phyloP scores from a whole-genome alignment of 2,797 vertebrate genomes.

The Sebastes iracundus region DNA sequence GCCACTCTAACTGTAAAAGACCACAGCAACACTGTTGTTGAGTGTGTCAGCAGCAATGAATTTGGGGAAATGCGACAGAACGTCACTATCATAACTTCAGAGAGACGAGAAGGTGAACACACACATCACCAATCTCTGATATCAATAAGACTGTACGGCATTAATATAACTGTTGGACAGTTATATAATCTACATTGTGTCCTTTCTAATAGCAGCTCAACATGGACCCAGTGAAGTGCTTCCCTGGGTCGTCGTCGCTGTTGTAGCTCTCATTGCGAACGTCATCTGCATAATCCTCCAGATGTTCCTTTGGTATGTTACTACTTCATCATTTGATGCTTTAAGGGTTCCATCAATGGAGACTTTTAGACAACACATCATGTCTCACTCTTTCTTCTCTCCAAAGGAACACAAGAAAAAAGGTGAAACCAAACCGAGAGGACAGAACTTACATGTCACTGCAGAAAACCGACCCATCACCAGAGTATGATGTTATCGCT shows the following conservation, averaged over 20 bases:
- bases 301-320: conserved; percentile 21
- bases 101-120: too few species aligned
- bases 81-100: too few species aligned
- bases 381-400: background rate
- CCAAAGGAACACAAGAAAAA: conserved; percentile 9
- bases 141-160: too few species aligned
- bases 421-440: conserved; percentile 1
- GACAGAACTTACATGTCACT: conserved; percentile 25
- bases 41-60: conserved; percentile 41
- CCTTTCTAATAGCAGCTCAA: background rate
- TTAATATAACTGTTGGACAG: too few species aligned
- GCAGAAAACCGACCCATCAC: background rate
- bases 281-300: background rate
- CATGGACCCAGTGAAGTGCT: background rate
- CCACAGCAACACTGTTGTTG: background rate
- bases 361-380: background rate
- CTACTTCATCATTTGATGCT: background rate
- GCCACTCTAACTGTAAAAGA: background rate
- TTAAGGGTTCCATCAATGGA: background rate
- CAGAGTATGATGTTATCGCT: conserved; percentile 36
- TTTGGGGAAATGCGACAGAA: background rate
- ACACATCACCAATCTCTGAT: too few species aligned
- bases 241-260: background rate
- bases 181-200: background rate
- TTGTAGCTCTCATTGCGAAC: conserved; percentile 7